A percentile compares a stretch with the other conserved stretches of the same genome.
phyloP scores from a whole-genome alignment of 2,888 invertebrate genomes.

The Polymixis flavicincta region DNA sequence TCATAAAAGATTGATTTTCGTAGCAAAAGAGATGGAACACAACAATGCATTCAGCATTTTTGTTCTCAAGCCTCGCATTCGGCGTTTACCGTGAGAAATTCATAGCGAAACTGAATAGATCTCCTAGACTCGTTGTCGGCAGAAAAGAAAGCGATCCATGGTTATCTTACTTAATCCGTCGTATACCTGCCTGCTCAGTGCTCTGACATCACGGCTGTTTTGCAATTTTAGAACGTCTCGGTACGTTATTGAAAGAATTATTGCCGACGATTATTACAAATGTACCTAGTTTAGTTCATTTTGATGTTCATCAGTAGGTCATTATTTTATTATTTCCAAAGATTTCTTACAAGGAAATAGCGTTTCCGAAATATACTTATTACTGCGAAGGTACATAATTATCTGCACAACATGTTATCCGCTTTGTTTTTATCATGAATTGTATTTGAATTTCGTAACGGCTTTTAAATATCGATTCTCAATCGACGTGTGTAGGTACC shows the following conservation, averaged over 20 bases:
- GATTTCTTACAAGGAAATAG: neutral
- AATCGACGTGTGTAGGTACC: neutral
- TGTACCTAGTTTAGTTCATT: slow-evolving; percentile 46
- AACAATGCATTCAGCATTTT: slow-evolving; percentile 72
- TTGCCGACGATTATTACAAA: slow-evolving; percentile 58
- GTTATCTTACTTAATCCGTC: slow-evolving; percentile 78
- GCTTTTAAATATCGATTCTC: slow-evolving; percentile 34
- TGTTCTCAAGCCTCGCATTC: slow-evolving; percentile 65
- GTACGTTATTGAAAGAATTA: slow-evolving; percentile 56
- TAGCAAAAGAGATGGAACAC: slow-evolving; percentile 47
- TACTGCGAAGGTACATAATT: neutral
- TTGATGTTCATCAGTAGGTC: slow-evolving; percentile 29
- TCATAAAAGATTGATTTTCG: slow-evolving; percentile 20
- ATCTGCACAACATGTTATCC: slow-evolving; percentile 2
- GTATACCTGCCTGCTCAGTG: slow-evolving; percentile 67
- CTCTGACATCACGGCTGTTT: slow-evolving; percentile 71
- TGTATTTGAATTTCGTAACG: slow-evolving; percentile 45
- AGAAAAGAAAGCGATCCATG: slow-evolving; percentile 83
- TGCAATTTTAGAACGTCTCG: slow-evolving; percentile 72
- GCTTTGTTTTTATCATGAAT: slow-evolving; percentile 34
- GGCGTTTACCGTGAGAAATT: slow-evolving; percentile 71
- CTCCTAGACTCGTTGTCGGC: slow-evolving; percentile 68
- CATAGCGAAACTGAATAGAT: slow-evolving; percentile 78
- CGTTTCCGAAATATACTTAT: neutral
- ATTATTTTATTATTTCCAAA: slow-evolving; percentile 20